phyloP scores from a whole-genome alignment of 2,113 vertebrate species.

The Aphelocoma coerulescens region DNA sequence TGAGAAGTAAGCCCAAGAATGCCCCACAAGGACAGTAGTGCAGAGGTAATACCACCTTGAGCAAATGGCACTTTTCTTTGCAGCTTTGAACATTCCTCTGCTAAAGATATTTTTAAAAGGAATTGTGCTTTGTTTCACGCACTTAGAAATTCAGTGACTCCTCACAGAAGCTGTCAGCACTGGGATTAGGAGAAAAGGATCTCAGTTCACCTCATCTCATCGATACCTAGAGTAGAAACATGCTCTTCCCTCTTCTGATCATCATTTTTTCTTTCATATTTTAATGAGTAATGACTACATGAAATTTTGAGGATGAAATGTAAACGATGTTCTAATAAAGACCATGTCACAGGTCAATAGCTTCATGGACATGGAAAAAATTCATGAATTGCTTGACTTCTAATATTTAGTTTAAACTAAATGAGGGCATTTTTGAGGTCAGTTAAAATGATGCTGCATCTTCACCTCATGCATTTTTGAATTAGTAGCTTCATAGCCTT shows the following conservation, averaged over 20 bases:
- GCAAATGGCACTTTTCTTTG: neutral
- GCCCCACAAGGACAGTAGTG: neutral
- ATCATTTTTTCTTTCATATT: slow-evolving; percentile 31
- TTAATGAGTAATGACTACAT: slow-evolving; percentile 45
- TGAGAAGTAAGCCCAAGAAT: neutral
- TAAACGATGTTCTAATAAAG: slow-evolving; percentile 59
- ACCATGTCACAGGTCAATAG: slow-evolving; percentile 48
- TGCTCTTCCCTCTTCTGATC: neutral
- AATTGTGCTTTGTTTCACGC: neutral
- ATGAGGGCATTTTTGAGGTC: neutral
- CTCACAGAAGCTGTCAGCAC: neutral
- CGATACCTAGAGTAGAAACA: slow-evolving; percentile 19
- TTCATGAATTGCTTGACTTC: slow-evolving; percentile 40
- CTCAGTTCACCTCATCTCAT: neutral
- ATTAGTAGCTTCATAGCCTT: neutral
- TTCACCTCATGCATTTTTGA: neutral
- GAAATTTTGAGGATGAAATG: slow-evolving; percentile 48
- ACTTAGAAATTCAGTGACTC: neutral
- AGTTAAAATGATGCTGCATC: neutral
- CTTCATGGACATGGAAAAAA: slow-evolving; percentile 23
- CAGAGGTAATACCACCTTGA: neutral
- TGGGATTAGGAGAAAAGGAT: neutral
- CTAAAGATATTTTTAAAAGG: neutral
- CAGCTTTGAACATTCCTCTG: neutral
- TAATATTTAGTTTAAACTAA: slow-evolving; percentile 34